Conservation (phyloP, 1,140 invertebrate genomes). For the Tribolium madens region DNA sequence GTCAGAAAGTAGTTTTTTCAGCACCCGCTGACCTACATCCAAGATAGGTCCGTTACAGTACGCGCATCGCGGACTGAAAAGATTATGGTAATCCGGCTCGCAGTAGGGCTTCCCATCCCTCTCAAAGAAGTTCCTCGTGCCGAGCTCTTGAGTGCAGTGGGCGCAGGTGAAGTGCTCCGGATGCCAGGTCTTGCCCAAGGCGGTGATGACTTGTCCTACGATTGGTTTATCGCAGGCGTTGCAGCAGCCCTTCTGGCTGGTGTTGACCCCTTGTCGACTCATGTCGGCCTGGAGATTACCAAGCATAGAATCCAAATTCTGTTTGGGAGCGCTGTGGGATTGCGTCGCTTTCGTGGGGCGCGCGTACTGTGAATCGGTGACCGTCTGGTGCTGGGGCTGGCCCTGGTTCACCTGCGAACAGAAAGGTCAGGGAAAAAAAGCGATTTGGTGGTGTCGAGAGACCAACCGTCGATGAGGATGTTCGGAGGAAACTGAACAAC, state of each 20-base stretch:
- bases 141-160: slow-evolving; percentile 96
- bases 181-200: slow-evolving; percentile 99
- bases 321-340: slow-evolving; percentile 60
- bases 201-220: slow-evolving; percentile 94
- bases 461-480: slow-evolving; percentile 18
- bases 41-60: slow-evolving; percentile 99
- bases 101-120: slow-evolving; percentile 96
- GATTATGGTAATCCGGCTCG: slow-evolving; percentile 97
- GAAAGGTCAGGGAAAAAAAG: neutral
- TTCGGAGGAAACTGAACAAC: slow-evolving; percentile 38
- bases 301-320: slow-evolving; percentile 89
- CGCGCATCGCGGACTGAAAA: slow-evolving; percentile 97
- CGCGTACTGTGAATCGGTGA: slow-evolving; percentile 63
- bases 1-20: neutral
- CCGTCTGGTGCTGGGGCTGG: slow-evolving; percentile 56
- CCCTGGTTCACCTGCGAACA: slow-evolving; percentile 55
- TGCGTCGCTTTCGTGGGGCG: slow-evolving; percentile 64
- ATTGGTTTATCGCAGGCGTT: slow-evolving; percentile 98
- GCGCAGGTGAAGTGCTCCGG: slow-evolving; percentile 98
- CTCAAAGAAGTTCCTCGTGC: slow-evolving; percentile 99
- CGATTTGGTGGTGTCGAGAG: neutral
- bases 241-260: slow-evolving; percentile 98
- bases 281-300: slow-evolving; percentile 93
- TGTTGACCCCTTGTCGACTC: slow-evolving; percentile 97
- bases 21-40: slow-evolving; percentile 78